Percentiles rank a stretch among this genome's conserved stretches.
phyloP scores from a whole-genome alignment of 2,797 vertebrate genomes.

The Otolemur crassicaudatus region DNA sequence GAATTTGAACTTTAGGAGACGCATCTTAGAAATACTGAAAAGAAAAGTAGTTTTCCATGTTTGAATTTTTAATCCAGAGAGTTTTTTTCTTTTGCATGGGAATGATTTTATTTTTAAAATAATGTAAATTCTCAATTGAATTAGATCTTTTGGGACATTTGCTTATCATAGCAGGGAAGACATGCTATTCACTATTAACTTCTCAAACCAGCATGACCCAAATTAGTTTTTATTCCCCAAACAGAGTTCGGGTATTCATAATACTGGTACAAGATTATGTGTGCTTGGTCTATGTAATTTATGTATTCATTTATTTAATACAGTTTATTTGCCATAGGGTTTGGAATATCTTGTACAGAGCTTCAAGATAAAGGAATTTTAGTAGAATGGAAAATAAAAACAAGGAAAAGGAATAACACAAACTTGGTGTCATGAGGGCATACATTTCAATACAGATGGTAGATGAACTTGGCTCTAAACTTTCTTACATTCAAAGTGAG shows the following conservation, averaged over 20 bases:
- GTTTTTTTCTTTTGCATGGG: background rate
- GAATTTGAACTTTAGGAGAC: slow-evolving; percentile 24
- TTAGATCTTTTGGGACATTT: background rate
- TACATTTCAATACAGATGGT: background rate
- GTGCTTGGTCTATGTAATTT: background rate
- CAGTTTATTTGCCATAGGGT: background rate
- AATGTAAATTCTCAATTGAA: background rate
- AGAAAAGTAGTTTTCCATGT: background rate
- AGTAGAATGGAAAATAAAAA: background rate
- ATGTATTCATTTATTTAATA: background rate
- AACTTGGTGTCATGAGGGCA: background rate
- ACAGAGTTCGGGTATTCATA: background rate
- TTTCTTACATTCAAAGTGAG: background rate
- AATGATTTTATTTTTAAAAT: slow-evolving; percentile 5
- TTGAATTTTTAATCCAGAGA: background rate
- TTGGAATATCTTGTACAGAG: background rate
- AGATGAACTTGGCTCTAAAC: background rate
- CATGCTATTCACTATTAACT: background rate
- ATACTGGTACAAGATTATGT: background rate
- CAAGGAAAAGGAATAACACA: background rate
- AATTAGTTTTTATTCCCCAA: background rate
- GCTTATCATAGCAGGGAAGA: background rate
- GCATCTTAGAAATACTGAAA: slow-evolving; percentile 6
- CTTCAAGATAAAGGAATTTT: background rate
- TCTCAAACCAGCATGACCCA: background rate